phyloP scores from a whole-genome alignment of 1,140 invertebrate species.

The Caenorhabditis remanei region DNA sequence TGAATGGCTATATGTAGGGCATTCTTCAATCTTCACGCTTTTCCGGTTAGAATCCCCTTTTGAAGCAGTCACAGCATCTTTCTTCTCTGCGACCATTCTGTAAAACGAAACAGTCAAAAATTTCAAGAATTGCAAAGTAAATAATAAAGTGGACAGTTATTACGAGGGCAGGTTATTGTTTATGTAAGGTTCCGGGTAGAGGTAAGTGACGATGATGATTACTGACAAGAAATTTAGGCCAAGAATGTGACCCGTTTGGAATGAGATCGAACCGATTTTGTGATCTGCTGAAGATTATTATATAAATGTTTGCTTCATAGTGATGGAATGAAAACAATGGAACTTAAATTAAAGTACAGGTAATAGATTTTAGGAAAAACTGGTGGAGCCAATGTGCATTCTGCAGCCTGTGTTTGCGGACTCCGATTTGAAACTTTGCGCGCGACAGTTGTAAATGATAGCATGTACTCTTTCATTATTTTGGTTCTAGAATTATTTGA shows the following conservation, averaged over 20 bases:
- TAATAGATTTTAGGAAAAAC: neutral
- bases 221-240: constrained; percentile 14
- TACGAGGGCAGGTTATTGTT: constrained; percentile 8
- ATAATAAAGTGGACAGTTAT: neutral
- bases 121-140: constrained; percentile 20
- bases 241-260: neutral
- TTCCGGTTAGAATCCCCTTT: constrained; percentile 48
- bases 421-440: neutral
- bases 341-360: no score
- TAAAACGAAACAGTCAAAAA: neutral
- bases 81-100: constrained; percentile 45
- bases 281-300: neutral
- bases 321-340: no score
- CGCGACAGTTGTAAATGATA: neutral
- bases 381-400: neutral
- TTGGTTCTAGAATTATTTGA: no score
- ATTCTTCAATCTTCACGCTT: constrained; percentile 57
- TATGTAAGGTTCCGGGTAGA: neutral
- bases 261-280: neutral
- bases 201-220: neutral
- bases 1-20: constrained; percentile 46
- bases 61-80: constrained; percentile 4
- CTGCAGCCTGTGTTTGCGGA: neutral
- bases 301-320: no score
- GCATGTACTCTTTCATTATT: no score